These are phyloP conservation scores for Lycopodina hypogea DNA, from an alignment of 37 sponge, comb jelly and placozoan species.

Conservation along the genomic window DNA sequence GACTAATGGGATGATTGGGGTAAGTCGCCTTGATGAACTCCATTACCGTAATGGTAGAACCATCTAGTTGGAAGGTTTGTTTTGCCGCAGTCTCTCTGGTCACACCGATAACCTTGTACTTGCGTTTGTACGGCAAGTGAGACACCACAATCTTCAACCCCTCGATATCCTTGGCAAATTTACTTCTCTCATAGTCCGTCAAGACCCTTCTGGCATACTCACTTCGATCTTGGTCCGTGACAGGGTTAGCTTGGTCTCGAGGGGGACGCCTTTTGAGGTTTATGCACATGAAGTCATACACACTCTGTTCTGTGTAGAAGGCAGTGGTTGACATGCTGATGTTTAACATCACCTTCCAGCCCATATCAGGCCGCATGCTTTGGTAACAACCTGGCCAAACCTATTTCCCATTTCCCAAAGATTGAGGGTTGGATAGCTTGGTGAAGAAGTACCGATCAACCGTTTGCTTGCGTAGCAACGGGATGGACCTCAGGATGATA, in stretches of 20 bases:
- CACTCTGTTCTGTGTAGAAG: constrained; percentile 83
- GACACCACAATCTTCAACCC: constrained; percentile 59
- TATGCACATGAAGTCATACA: constrained; percentile 64
- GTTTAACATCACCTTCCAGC: constrained; percentile 58
- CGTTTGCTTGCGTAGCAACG: constrained; percentile 29
- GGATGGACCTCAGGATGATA: constrained; percentile 29
- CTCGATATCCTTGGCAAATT: constrained; percentile 60
- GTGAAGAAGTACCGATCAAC: constrained; percentile 63
- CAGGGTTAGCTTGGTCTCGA: constrained; percentile 5
- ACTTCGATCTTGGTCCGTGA: neutral
- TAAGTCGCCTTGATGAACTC: constrained; percentile 57
- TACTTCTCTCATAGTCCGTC: constrained; percentile 19
- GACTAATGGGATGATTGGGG: constrained; percentile 20
- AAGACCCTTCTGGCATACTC: constrained; percentile 1
- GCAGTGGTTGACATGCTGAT: constrained; percentile 69
- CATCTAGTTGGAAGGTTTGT: constrained; percentile 27
- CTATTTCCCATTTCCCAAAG: constrained; percentile 60
- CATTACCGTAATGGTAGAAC: constrained; percentile 23
- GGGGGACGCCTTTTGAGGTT: constrained; percentile 10
- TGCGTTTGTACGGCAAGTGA: constrained; percentile 47
- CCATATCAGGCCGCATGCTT: constrained; percentile 50
- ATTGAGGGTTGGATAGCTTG: neutral
- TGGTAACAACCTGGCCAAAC: constrained; percentile 68
- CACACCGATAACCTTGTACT: constrained; percentile 28
- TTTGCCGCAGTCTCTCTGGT: neutral